Conservation (phyloP, 2,113 vertebrate genomes). For the Chamaetylas fuelleborni region DNA sequence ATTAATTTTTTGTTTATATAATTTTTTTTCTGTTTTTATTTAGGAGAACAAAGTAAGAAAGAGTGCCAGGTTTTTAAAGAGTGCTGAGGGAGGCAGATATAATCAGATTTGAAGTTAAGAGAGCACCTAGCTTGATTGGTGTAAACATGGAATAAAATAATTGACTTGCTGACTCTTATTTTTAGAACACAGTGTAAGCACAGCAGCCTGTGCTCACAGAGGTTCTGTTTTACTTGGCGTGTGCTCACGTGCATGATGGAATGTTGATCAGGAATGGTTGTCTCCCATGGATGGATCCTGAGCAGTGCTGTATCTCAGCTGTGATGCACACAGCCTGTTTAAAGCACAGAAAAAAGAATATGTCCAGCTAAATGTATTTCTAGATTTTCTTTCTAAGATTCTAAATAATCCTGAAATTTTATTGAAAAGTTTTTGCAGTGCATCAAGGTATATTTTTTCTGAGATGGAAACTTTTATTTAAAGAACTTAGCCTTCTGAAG, state of each 20-base stretch:
- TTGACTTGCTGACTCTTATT: neutral
- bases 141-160: neutral
- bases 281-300: neutral
- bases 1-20: neutral
- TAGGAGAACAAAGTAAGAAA: neutral
- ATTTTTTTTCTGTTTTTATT: neutral
- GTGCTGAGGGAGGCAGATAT: neutral
- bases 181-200: neutral
- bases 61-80: neutral
- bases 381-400: neutral
- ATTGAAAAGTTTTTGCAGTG: neutral
- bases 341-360: neutral
- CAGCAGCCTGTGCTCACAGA: neutral
- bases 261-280: neutral
- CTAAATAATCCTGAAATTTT: neutral
- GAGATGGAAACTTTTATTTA: neutral
- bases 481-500: neutral
- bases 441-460: neutral
- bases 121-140: neutral
- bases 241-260: accelerated
- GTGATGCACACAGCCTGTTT: neutral
- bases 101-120: neutral
- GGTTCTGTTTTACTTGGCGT: neutral
- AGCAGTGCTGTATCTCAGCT: neutral
- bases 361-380: neutral